phyloP scores from a whole-genome alignment of 1,140 invertebrate species.

The Aphidius gifuensis region DNA sequence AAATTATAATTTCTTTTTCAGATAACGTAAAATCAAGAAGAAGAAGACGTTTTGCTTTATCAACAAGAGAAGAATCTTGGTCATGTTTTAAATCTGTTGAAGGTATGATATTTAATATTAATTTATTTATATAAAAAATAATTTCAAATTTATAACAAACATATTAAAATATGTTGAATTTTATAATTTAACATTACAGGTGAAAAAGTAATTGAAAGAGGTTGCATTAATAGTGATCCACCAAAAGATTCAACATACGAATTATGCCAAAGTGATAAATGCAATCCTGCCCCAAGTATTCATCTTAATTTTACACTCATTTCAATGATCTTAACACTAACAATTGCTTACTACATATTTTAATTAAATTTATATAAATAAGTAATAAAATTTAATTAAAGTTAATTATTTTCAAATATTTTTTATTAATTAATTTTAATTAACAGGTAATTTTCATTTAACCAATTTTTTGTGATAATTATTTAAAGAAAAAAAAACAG shows the following conservation, averaged over 20 bases:
- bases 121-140: no score
- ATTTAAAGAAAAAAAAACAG: no score
- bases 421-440: no score
- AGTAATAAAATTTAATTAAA: background rate
- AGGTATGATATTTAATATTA: no score
- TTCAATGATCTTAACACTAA: constrained; percentile 9
- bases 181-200: background rate
- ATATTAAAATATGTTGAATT: no score
- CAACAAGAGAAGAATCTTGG: no score
- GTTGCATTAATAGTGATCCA: background rate
- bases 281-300: constrained; percentile 25
- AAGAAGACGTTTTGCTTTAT: no score
- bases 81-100: no score
- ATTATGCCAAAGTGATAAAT: constrained; percentile 17
- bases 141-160: no score
- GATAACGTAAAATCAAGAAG: no score
- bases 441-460: background rate
- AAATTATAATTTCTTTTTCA: no score
- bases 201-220: background rate
- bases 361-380: background rate
- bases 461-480: no score
- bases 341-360: constrained; percentile 12
- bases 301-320: background rate
- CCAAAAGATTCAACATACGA: constrained; percentile 3
- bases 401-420: background rate